These are phyloP conservation scores for Drosophila asahinai DNA, from an alignment of 1,140 invertebrate genomes.

Conservation along the genomic window DNA sequence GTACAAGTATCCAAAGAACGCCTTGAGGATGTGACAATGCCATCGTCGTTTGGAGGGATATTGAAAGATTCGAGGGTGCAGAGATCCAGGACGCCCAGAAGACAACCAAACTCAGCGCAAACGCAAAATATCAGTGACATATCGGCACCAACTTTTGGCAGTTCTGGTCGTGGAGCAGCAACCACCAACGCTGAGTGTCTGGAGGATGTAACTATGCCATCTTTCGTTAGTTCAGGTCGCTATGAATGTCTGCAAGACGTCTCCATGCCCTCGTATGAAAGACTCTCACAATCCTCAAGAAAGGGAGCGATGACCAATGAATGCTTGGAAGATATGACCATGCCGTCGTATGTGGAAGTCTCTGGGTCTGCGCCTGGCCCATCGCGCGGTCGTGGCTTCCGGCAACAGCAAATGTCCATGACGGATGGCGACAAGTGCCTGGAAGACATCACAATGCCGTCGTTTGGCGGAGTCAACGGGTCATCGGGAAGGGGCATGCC, in stretches of 20 bases:
- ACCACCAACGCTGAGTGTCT: constrained; percentile 1
- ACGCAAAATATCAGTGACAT: no score
- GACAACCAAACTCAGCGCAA: background rate
- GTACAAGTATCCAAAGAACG: no score
- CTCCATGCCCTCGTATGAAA: constrained; percentile 3
- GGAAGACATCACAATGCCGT: constrained; percentile 42
- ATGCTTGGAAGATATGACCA: constrained; percentile 29
- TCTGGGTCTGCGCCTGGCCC: background rate
- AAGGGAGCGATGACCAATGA: constrained; percentile 5
- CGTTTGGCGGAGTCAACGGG: constrained; percentile 1
- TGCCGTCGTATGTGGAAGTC: constrained; percentile 35
- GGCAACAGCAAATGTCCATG: constrained; percentile 2
- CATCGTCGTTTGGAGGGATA: background rate
- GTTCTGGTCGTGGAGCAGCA: background rate
- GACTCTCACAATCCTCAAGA: background rate
- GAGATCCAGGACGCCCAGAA: background rate
- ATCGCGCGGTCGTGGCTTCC: background rate
- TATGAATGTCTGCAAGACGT: constrained; percentile 7
- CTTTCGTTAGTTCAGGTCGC: background rate
- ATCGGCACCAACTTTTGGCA: background rate
- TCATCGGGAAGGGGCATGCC: constrained; percentile 20
- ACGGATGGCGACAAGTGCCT: constrained; percentile 10
- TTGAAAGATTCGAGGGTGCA: background rate
- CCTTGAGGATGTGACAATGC: no score
- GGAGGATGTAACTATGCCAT: constrained; percentile 18